These are phyloP conservation scores for Venustoraphidia nigricollis DNA, from an alignment of 2,888 invertebrate genomes.

Conservation along the genomic window DNA sequence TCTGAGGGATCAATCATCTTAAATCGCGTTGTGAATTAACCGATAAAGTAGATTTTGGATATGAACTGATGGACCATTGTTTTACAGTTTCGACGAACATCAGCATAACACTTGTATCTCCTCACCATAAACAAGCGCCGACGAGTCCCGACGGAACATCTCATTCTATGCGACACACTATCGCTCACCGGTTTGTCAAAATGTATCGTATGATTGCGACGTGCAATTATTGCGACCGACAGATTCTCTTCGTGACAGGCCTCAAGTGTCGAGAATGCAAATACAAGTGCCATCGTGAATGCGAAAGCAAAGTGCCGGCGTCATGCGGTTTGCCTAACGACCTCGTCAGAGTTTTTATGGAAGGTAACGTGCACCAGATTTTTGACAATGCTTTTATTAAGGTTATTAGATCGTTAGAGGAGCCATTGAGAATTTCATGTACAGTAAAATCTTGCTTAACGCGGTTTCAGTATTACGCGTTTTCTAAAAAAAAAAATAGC, in stretches of 20 bases:
- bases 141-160: conserved; percentile 15
- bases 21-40: too few relatives aligned
- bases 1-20: too few relatives aligned
- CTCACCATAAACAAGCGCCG: background rate
- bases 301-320: conserved; percentile 80
- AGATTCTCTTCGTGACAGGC: conserved; percentile 68
- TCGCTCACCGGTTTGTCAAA: conserved; percentile 80
- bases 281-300: conserved; percentile 78
- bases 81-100: too few relatives aligned
- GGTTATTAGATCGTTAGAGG: too few relatives aligned
- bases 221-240: conserved; percentile 80
- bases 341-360: conserved; percentile 65
- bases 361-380: conserved; percentile 25
- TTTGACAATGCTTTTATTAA: conserved; percentile 3
- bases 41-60: too few relatives aligned
- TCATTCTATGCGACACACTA: conserved; percentile 71
- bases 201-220: conserved; percentile 77
- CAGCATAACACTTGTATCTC: background rate
- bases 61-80: too few relatives aligned
- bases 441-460: too few relatives aligned
- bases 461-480: too few relatives aligned
- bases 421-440: too few relatives aligned
- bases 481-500: too few relatives aligned
- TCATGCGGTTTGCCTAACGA: conserved; percentile 84
- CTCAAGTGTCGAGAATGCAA: conserved; percentile 92